Conservation (phyloP, 2,797 vertebrate species). For the Manis javanica region DNA sequence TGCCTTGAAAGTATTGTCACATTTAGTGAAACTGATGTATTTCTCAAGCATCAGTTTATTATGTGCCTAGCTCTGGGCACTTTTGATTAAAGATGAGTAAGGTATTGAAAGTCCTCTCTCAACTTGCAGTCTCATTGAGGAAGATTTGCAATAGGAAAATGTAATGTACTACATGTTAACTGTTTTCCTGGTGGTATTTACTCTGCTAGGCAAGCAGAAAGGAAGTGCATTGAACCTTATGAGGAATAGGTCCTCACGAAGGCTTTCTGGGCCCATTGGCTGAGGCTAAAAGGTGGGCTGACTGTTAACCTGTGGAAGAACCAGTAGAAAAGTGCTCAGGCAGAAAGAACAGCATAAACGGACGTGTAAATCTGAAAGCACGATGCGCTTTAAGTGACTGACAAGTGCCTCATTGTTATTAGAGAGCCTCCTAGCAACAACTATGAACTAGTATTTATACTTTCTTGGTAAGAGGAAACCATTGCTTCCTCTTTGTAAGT, state of each 20-base stretch:
- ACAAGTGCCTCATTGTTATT: not conserved
- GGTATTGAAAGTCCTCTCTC: not conserved
- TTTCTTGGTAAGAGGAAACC: constrained; percentile 23
- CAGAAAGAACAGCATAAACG: not conserved
- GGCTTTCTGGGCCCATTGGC: not conserved
- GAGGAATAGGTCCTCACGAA: not conserved
- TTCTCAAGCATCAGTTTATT: constrained; percentile 4
- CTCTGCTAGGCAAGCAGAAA: not conserved
- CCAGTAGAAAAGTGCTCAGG: not conserved
- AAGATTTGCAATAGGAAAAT: constrained; percentile 39
- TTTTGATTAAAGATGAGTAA: not conserved
- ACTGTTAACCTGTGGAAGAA: not conserved
- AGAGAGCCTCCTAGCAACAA: not conserved
- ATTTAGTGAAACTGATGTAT: not conserved
- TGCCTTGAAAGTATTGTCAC: not conserved
- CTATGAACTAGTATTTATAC: not conserved
- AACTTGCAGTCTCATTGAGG: not conserved
- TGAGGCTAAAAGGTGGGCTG: not conserved
- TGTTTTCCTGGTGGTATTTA: not conserved
- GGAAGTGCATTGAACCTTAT: not conserved
- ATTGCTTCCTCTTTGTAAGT: too few relatives aligned
- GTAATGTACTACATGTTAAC: not conserved
- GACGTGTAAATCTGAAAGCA: not conserved
- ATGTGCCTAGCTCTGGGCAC: not conserved
- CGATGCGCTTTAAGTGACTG: not conserved